Conservation (phyloP, 1,140 invertebrate species). For the Ceratina japonica region DNA sequence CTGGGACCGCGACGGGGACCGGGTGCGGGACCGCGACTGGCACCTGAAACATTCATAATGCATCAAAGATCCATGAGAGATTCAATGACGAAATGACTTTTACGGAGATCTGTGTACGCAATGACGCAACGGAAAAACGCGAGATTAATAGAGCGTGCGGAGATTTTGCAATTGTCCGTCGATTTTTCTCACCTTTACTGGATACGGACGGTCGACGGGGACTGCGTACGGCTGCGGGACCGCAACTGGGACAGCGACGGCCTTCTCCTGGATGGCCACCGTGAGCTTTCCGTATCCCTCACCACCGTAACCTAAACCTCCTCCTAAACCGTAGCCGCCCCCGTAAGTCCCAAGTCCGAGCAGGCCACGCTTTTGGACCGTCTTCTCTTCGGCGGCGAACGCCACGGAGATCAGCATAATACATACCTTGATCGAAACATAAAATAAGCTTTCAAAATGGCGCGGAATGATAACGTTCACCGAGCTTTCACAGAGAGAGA, state of each 20-base stretch:
- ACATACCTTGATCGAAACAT: constrained; percentile 66
- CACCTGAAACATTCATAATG: constrained; percentile 62
- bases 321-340: too few species aligned
- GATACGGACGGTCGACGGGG: constrained; percentile 74
- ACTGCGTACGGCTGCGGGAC: constrained; percentile 72
- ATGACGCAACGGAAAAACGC: too few species aligned
- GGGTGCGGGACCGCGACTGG: constrained; percentile 75
- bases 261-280: constrained; percentile 44
- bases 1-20: constrained; percentile 73
- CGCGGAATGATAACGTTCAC: neutral
- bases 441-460: neutral
- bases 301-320: too few species aligned
- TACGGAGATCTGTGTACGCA: neutral
- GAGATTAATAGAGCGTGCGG: constrained; percentile 1
- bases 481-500: neutral
- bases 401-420: constrained; percentile 72
- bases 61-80: neutral
- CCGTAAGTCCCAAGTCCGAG: constrained; percentile 27
- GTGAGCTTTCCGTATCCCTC: constrained; percentile 10
- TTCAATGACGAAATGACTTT: neutral
- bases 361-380: constrained; percentile 75
- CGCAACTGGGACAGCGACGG: constrained; percentile 67
- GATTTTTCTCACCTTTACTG: constrained; percentile 71
- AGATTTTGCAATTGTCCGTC: neutral
- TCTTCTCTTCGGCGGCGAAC: constrained; percentile 69